Conservation (phyloP, 2,888 invertebrate genomes). For the Aphodius sticticus region DNA sequence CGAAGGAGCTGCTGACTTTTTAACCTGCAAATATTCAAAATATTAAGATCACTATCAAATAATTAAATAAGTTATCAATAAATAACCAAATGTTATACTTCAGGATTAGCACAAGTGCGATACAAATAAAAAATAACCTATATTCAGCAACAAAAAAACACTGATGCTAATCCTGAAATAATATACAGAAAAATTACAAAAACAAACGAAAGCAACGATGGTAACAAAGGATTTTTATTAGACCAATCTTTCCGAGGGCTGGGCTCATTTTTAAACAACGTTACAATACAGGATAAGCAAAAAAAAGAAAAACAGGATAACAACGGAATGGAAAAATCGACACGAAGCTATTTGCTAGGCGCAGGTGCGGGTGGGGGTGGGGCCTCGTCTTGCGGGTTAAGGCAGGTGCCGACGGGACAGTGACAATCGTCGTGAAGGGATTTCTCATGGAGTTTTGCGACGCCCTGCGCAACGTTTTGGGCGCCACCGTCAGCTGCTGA, state of each 20-base stretch:
- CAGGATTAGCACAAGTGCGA: no score
- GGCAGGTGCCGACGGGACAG: slow-evolving; percentile 51
- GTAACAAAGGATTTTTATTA: not conserved
- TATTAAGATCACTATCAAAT: not conserved
- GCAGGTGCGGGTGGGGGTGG: slow-evolving; percentile 21
- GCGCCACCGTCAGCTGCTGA: slow-evolving; percentile 28
- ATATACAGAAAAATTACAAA: not conserved
- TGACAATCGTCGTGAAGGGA: slow-evolving; percentile 46
- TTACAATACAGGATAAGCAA: not conserved
- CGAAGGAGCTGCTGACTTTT: not conserved
- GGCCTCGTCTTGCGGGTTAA: slow-evolving; percentile 45
- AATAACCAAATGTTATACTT: not conserved
- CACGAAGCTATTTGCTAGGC: not conserved
- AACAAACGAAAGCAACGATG: not conserved
- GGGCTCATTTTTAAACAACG: slow-evolving; percentile 7
- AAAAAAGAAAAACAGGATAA: slow-evolving; percentile 9
- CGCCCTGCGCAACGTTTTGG: slow-evolving; percentile 29
- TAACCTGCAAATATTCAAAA: slow-evolving; percentile 22
- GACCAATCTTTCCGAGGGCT: slow-evolving; percentile 6
- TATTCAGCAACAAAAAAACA: no score
- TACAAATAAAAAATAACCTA: no score
- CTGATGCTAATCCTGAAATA: no score
- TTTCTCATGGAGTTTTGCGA: slow-evolving; percentile 41
- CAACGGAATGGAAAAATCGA: slow-evolving; percentile 12
- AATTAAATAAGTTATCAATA: not conserved